Evolutionary conservation across 2,113 vertebrate genomes (phyloP).

Genomic region (Aix galericulata): DNA sequence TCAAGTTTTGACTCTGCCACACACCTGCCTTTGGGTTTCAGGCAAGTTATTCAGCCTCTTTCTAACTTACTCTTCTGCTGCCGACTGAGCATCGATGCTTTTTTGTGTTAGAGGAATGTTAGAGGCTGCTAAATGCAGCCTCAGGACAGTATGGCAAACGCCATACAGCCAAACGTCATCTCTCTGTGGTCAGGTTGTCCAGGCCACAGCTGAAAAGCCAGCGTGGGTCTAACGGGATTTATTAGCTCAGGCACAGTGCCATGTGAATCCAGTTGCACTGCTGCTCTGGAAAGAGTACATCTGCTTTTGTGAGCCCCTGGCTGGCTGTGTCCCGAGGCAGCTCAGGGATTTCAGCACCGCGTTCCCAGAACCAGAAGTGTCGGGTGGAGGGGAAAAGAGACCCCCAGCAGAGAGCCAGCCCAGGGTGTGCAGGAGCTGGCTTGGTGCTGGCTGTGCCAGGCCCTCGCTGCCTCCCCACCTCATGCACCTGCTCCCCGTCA

Average conservation of each 20-base stretch:
- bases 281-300: slow-evolving; percentile 19
- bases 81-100: neutral
- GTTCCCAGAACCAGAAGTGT: neutral
- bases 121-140: neutral
- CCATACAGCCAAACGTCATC: neutral
- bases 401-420: neutral
- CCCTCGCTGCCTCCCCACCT: neutral
- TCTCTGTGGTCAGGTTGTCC: neutral
- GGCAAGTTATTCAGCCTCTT: neutral
- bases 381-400: neutral
- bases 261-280: neutral
- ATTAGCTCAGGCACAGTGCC: neutral
- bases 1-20: neutral
- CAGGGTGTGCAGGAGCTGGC: neutral
- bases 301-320: slow-evolving; percentile 37
- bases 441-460: neutral
- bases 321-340: slow-evolving; percentile 48
- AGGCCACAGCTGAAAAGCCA: neutral
- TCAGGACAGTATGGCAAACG: neutral
- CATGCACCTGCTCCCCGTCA: neutral
- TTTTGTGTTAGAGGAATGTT: neutral
- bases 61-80: neutral
- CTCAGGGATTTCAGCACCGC: slow-evolving; percentile 42
- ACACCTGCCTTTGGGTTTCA: neutral
- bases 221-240: neutral